These are phyloP conservation scores for Leguminivora glycinivorella DNA, from an alignment of 1,140 invertebrate species.

Conservation along the genomic window DNA sequence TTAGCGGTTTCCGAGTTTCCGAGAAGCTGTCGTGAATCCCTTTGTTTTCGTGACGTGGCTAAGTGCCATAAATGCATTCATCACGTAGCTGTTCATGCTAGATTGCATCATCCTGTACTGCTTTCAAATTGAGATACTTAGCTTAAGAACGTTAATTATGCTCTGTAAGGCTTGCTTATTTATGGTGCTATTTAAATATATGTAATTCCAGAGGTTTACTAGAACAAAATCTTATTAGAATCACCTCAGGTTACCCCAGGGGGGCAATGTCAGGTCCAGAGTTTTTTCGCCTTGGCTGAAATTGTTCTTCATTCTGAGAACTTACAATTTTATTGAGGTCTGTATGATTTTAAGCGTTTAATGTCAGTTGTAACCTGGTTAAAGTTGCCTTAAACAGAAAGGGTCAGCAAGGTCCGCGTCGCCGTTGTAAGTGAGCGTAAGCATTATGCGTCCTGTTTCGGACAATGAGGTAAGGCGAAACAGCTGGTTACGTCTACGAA, in stretches of 20 bases:
- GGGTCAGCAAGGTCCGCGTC: not conserved
- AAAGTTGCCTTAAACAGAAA: not conserved
- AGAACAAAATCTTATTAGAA: too few species aligned
- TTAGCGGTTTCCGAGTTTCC: constrained; percentile 10
- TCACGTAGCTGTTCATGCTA: not conserved
- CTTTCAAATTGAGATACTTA: not conserved
- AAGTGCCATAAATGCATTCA: constrained; percentile 5
- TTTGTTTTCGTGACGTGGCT: constrained; percentile 4
- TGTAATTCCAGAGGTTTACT: too few species aligned
- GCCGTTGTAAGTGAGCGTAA: constrained; percentile 19
- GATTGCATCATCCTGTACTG: not conserved
- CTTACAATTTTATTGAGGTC: not conserved
- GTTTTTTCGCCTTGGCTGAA: too few species aligned
- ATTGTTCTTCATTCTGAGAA: too few species aligned
- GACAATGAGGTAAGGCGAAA: constrained; percentile 28
- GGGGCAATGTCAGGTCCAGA: too few species aligned
- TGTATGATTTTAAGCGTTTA: not conserved
- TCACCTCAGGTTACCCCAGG: too few species aligned
- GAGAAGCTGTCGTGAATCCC: constrained; percentile 15
- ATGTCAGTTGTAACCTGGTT: not conserved
- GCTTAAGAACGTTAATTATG: not conserved
- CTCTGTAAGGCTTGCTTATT: too few species aligned
- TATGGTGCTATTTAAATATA: too few species aligned
- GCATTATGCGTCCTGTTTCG: constrained; percentile 21
- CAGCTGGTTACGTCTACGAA: constrained; percentile 35